Evolutionary conservation across 2,888 invertebrate species (phyloP), one percentile per base, ranked within the genome.

Genomic region (Lasius platythorax): DNA sequence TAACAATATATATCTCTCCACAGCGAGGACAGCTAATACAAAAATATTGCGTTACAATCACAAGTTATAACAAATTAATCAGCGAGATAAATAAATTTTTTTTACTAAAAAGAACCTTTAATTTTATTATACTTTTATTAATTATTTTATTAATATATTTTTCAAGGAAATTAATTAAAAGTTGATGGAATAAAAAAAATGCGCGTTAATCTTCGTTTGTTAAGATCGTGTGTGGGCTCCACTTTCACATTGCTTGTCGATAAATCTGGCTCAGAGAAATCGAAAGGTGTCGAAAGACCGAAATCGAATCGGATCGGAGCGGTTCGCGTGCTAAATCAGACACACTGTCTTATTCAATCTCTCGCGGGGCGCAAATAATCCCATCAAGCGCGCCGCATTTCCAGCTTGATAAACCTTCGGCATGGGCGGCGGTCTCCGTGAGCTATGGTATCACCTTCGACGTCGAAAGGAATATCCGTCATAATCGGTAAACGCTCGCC

Each of bases 401-500:
- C 86, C 74, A 82, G 83, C 84, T 85, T 88, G 85, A 88, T 85
- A 86, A 88, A 88, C 73, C 85, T 85, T 75, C 78, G 73, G 53
- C 83, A 61, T 78, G 78, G 64, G 85, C 75, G 53, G 68, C 74
- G 67, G 56, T 6, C 28, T 53, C 28, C 15, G 58, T 11, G 46
- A 30, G 33, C 33, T 66, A 83, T 82, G 82, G 67, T 85, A 84
- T 85, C 83, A 79, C 78, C 64, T 72, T 85, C 85, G 74, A 85
- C 83, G 87, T 88, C 87, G 83, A 87, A 82, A 66, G 82, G 87
- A 85, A 85, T 88, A 87, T 87, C 82, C 83, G 84, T 88, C 87
- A 88, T 88, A 88, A 88, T 88, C 85, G 81, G 83, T 84, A 85
- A 88, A 88, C 76, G 75, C 58, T 72, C 37, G 70, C 82, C 30